phyloP scores from a whole-genome alignment of 2,888 invertebrate genomes.

The Periphyllus acericola region DNA sequence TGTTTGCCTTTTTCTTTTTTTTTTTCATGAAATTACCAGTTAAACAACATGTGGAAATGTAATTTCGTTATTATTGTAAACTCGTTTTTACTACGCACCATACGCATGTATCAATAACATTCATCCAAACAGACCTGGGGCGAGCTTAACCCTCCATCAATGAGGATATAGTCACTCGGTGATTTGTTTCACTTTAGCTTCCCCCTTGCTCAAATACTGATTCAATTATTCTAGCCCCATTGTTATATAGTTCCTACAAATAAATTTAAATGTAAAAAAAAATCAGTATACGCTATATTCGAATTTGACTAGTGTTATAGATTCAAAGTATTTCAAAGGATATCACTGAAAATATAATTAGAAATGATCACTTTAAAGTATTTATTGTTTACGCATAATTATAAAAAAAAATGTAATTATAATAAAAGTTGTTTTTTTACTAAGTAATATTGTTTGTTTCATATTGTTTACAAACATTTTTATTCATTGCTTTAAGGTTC shows the following conservation, averaged over 20 bases:
- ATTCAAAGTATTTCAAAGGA: background rate
- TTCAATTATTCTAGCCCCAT: slow-evolving; percentile 54
- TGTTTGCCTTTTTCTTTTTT: background rate
- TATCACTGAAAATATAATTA: background rate
- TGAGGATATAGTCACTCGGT: slow-evolving; percentile 57
- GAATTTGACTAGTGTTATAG: background rate
- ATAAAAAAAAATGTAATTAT: no score
- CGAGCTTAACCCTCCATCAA: slow-evolving; percentile 58
- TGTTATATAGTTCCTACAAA: slow-evolving; percentile 43
- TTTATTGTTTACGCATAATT: no score
- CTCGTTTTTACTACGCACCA: slow-evolving; percentile 33
- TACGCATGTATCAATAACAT: slow-evolving; percentile 54
- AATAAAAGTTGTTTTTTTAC: no score
- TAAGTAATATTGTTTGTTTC: no score
- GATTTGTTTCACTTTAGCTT: slow-evolving; percentile 61
- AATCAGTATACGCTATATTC: slow-evolving; percentile 44
- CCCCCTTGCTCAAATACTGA: slow-evolving; percentile 57
- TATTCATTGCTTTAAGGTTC: no score
- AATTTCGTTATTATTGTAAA: slow-evolving; percentile 53
- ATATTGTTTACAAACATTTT: no score
- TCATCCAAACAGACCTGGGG: slow-evolving; percentile 57
- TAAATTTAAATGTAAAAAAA: slow-evolving; percentile 53
- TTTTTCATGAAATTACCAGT: slow-evolving; percentile 22
- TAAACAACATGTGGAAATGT: slow-evolving; percentile 38
- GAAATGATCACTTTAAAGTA: no score